Base-by-base conservation (phyloP, 2,888 invertebrate species). In the Tipula confusa region DNA sequence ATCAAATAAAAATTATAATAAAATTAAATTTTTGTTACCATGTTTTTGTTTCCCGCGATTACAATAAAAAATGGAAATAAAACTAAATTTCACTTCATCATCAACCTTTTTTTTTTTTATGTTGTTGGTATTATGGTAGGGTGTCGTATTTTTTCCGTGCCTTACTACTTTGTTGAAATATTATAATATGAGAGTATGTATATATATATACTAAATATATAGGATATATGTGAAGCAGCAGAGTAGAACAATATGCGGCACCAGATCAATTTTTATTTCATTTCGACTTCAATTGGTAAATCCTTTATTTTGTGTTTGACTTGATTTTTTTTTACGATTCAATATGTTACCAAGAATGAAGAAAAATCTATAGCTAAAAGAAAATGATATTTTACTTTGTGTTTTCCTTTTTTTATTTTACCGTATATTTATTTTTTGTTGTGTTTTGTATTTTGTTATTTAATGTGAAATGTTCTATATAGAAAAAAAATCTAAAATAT, bases 1-100 rank as follows among this genome's bases (percentile, higher is more conserved):
- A 64, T 64, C 64, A 64, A 64, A 64, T 64, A 64, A 64, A 64
- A 64, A 64, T 64, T 64, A 64, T 64, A 64, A 64, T 64, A 64
- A 64, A 64, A 64, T 64, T 64, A 64, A 64, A 64, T 64, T 64
- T 64, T 64, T 64, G 64, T 64, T 64, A 3, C 64, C 24, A 64
- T 24, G 64, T 64, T 64, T n/a, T 64, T 64, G 64, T 64, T 64
- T 64, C 64, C 64, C 64, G 64, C 64, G 64, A 64, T 64, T 24
- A 64, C 64, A 64, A 64, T 64, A 64, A 64, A 64, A 43, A 64
- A 64, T 64, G 24, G 24, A 64, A 64, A 64, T 64, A 64, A 64
- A 64, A 64, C 43, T 43, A 43, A 64, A 64, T 64, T 64, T 64
- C 24, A 64, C 64, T 24, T 64, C 64, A 64, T 64, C 64, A 64